A percentile compares a stretch with the other conserved stretches of the same genome.
These are phyloP conservation scores for Bambusicola thoracicus DNA, from an alignment of 2,113 vertebrate genomes.

Conservation along the genomic window DNA sequence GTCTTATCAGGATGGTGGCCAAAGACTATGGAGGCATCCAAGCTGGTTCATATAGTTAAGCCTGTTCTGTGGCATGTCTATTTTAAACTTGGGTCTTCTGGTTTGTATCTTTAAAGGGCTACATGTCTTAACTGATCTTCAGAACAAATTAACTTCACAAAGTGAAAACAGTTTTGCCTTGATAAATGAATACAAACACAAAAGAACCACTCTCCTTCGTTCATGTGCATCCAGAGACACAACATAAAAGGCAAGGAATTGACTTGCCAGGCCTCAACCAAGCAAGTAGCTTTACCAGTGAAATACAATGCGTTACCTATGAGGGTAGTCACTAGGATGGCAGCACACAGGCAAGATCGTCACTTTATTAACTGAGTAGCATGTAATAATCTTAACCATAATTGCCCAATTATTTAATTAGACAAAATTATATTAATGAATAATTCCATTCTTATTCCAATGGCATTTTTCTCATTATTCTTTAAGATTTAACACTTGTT, in stretches of 20 bases:
- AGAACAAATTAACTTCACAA: conserved; percentile 51
- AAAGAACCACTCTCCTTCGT: not conserved
- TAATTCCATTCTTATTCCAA: not conserved
- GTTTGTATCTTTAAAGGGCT: conserved; percentile 51
- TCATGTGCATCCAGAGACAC: not conserved
- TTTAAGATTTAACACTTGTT: not conserved
- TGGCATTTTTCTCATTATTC: not conserved
- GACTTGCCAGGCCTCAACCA: not conserved
- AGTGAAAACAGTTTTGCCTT: conserved; percentile 44
- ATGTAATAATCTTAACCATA: not conserved
- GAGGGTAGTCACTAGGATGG: not conserved
- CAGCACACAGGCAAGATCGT: not conserved
- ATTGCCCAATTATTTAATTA: not conserved
- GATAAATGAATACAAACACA: conserved; percentile 35
- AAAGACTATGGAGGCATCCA: conserved; percentile 58
- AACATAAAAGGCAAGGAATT: conserved; percentile 20
- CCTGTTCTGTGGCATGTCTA: conserved; percentile 34
- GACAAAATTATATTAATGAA: not conserved
- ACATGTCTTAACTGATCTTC: conserved; percentile 41
- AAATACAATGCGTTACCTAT: not conserved
- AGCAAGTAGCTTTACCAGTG: not conserved
- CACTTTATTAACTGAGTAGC: not conserved
- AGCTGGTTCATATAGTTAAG: conserved; percentile 40
- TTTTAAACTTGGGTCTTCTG: conserved; percentile 65
- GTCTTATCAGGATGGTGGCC: conserved; percentile 61